Base-by-base conservation (phyloP, 2,797 vertebrate species). In the Rhynchotus rufescens region DNA sequence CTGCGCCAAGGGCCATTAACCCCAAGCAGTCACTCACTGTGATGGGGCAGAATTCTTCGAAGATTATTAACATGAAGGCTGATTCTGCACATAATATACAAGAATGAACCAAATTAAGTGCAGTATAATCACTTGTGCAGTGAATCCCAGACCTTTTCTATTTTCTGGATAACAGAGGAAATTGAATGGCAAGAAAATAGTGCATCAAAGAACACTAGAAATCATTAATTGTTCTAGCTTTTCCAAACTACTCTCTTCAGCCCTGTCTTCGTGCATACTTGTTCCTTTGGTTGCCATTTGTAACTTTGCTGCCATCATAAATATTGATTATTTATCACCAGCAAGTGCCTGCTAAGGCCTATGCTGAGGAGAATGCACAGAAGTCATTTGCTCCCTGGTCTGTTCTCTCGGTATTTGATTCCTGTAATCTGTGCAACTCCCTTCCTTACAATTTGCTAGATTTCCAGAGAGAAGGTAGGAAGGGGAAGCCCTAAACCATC, bases 1-100 rank as follows among this genome's bases (percentile, higher is more conserved):
- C 25, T 69, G 59, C 74, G 80, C 85, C 77, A 96, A 95, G 90
- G 69, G 71, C 84, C 89, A 91, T 91, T 96, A 95, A 96, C 79
- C 85, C 59, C 68, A 92, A 49, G 8, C 80, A 93, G 83, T 90
- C 78, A 77, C 28, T 94, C 80, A 87, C 26, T 42, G 54, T 56
- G 84, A 84, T 87, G 20, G 16, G 66, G 72, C 52, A 87, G 80
- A 90, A 83, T 92, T 84, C 67, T 83, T 20, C 73, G 40, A 94
- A 89, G 71, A 89, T 81, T 71, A 76, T 45, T 83, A 81, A 67
- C 57, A 91, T 67, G 44, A 85, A 81, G 88, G 40, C 44, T 10
- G 0, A 57, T 20, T 84, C 69, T 45, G 32, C 51, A 78, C 10
- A 28, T 79, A 73, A 90, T 30, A 69, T 15, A 83, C 30, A 79